A percentile compares a stretch with the other conserved stretches of the same genome.
Evolutionary conservation across 2,113 vertebrate genomes (phyloP).

Genomic region (Macquaria australasica): DNA sequence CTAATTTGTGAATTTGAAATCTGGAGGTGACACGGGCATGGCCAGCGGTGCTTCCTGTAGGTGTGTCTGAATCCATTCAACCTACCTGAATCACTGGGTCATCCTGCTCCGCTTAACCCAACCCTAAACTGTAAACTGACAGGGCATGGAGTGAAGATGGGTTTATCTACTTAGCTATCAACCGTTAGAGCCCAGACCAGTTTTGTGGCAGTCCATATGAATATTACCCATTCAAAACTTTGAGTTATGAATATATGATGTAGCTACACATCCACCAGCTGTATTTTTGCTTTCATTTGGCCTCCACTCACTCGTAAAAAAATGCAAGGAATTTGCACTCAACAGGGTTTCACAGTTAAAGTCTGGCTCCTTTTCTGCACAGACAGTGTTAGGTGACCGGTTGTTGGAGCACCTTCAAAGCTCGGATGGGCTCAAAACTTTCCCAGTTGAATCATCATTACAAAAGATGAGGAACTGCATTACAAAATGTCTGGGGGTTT

Average conservation of each 20-base stretch:
- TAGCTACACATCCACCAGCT: neutral
- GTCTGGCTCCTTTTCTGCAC: neutral
- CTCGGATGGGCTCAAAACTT: neutral
- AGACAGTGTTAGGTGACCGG: neutral
- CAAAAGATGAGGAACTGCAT: constrained; percentile 27
- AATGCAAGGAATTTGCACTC: neutral
- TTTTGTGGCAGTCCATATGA: neutral
- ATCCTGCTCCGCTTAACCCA: constrained; percentile 44
- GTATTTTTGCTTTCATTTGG: neutral
- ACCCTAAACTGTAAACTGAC: constrained; percentile 46
- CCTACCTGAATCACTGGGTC: constrained; percentile 61
- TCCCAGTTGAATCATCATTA: constrained; percentile 14
- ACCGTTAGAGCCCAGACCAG: constrained; percentile 13
- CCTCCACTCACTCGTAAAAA: neutral
- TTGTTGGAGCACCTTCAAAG: neutral
- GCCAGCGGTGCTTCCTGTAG: constrained; percentile 38
- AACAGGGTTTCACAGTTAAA: neutral
- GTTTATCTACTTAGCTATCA: neutral
- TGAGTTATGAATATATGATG: neutral
- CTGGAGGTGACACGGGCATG: neutral
- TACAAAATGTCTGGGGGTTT: constrained; percentile 10
- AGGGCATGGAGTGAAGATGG: neutral
- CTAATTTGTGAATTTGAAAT: constrained; percentile 20
- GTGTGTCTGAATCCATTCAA: constrained; percentile 54
- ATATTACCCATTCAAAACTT: neutral